A percentile compares a stretch with the other conserved stretches of the same genome.
phyloP scores from a whole-genome alignment of 2,888 invertebrate species.

The Allophyes oxyacanthae region DNA sequence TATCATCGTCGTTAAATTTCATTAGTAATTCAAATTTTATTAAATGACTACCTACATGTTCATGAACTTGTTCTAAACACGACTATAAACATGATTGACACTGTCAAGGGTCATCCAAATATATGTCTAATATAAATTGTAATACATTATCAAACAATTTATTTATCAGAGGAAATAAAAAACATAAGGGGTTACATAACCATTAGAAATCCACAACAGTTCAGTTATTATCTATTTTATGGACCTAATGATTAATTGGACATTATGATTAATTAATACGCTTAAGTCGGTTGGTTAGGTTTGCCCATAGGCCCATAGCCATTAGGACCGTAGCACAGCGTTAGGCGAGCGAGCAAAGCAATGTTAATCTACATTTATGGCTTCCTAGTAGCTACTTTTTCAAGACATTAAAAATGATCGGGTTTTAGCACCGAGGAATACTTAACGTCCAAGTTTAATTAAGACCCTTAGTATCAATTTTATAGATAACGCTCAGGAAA shows the following conservation, averaged over 20 bases:
- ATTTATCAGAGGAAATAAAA: constrained; percentile 12
- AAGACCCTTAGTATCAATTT: constrained; percentile 8
- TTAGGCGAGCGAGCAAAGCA: too few species aligned
- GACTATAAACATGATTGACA: constrained; percentile 22
- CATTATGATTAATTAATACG: too few species aligned
- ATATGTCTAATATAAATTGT: constrained; percentile 12
- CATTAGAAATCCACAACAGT: constrained; percentile 20
- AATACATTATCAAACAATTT: constrained; percentile 11
- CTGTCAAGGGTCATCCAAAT: constrained; percentile 27
- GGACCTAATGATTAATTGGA: too few species aligned
- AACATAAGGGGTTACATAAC: constrained; percentile 16
- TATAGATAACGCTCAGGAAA: constrained; percentile 18
- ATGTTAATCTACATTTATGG: too few species aligned
- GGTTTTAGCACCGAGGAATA: neutral
- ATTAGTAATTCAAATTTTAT: constrained; percentile 48
- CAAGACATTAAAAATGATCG: neutral
- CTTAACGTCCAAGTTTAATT: constrained; percentile 9
- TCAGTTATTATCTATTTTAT: constrained; percentile 18
- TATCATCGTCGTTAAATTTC: constrained; percentile 36
- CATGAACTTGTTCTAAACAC: constrained; percentile 18
- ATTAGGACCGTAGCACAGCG: too few species aligned
- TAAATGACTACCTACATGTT: constrained; percentile 14
- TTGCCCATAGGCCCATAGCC: too few species aligned
- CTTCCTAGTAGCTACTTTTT: neutral
- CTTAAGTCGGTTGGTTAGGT: too few species aligned